A percentile compares a stretch with the other conserved stretches of the same genome.
phyloP scores from a whole-genome alignment of 1,140 invertebrate species.

The Pseudomyrmex flavicornis region DNA sequence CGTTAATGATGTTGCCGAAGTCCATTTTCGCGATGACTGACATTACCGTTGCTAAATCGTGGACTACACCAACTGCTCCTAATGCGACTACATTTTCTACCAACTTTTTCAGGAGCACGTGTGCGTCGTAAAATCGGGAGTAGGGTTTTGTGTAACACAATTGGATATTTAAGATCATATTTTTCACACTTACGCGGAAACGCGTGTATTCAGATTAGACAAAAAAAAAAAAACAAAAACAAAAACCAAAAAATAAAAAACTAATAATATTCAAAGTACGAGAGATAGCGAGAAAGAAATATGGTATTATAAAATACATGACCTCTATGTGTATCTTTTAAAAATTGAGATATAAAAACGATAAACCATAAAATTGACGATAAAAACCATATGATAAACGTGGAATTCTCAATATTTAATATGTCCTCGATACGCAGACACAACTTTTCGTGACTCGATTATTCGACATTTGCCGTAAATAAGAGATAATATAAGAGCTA shows the following conservation, averaged over 20 bases:
- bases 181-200: conserved; percentile 25
- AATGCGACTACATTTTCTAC: conserved; percentile 21
- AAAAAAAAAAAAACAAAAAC: not conserved
- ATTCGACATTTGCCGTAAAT: too few species aligned
- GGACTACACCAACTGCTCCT: too few species aligned
- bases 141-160: conserved; percentile 43
- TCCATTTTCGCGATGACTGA: conserved; percentile 23
- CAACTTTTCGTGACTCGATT: too few species aligned
- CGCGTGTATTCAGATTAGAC: not conserved
- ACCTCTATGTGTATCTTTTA: conserved; percentile 12
- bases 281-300: not conserved
- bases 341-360: not conserved
- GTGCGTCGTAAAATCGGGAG: not conserved
- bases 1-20: conserved; percentile 13
- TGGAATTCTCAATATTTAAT: not conserved
- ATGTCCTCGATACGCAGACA: conserved; percentile 13
- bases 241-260: not conserved
- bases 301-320: too few species aligned
- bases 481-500: too few species aligned
- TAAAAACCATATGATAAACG: not conserved
- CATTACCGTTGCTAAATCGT: conserved; percentile 4
- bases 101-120: conserved; percentile 8
- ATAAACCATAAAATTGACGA: not conserved
- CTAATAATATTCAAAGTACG: not conserved
- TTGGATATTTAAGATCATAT: conserved; percentile 22